These are phyloP conservation scores for Apostichopus parvimensis DNA, from an alignment of 35 echinoderm and acorn worm genomes.

Conservation along the genomic window DNA sequence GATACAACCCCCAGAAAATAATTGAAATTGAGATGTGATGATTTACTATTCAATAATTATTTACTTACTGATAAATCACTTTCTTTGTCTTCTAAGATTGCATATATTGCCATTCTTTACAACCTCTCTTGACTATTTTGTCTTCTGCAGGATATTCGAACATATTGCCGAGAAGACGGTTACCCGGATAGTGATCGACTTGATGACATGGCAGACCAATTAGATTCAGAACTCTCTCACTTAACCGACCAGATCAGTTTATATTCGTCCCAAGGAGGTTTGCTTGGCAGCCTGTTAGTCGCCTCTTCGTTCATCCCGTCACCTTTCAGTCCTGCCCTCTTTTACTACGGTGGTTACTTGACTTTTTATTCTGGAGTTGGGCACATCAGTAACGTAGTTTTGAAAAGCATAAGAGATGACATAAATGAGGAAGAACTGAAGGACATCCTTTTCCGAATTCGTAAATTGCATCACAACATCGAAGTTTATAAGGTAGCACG, in stretches of 20 bases:
- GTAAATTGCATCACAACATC: not conserved
- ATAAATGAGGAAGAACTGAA: not conserved
- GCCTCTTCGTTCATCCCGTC: not conserved
- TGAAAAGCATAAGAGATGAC: no score
- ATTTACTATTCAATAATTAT: no score
- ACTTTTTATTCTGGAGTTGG: not conserved
- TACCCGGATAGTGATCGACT: not conserved
- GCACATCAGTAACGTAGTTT: not conserved
- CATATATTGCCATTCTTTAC: no score
- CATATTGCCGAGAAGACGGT: not conserved
- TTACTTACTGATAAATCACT: no score
- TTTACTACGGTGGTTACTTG: slow-evolving; percentile 9
- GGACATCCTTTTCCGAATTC: not conserved
- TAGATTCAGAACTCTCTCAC: not conserved
- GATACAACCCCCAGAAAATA: no score
- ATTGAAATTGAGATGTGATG: no score
- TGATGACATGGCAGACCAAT: not conserved
- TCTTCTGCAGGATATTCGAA: not conserved
- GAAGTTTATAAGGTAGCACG: not conserved
- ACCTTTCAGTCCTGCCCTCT: not conserved
- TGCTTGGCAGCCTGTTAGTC: no score
- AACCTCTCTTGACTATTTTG: no score
- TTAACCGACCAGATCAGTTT: no score
- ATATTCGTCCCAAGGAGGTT: no score
- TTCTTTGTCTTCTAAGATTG: no score